These are phyloP conservation scores for Pseudopodoces humilis DNA, from an alignment of 2,113 vertebrate genomes.

Conservation along the genomic window DNA sequence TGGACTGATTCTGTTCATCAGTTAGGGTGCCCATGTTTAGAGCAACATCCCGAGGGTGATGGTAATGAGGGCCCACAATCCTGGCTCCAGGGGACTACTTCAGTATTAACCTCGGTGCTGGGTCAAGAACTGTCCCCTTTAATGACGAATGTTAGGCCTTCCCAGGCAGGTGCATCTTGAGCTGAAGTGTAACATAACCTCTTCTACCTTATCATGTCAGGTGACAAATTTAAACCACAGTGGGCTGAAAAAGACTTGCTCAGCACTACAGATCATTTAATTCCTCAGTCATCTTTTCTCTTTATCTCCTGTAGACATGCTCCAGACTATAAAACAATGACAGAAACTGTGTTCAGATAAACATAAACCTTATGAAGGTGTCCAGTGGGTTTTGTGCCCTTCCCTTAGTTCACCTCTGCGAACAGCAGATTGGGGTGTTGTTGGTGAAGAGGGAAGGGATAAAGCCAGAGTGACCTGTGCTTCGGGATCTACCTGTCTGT, in stretches of 20 bases:
- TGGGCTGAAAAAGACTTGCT: constrained; percentile 15
- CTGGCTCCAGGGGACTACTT: not conserved
- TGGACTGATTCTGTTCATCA: not conserved
- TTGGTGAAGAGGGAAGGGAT: not conserved
- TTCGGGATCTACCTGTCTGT: not conserved
- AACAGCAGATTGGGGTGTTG: not conserved
- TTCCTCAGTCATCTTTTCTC: constrained; percentile 32
- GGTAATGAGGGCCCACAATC: not conserved
- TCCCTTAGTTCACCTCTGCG: not conserved
- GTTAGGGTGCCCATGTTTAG: not conserved
- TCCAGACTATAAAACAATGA: constrained; percentile 9
- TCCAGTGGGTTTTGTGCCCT: not conserved
- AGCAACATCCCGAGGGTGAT: constrained; percentile 7
- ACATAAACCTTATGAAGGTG: not conserved
- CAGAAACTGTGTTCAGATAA: not conserved
- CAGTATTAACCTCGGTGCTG: not conserved
- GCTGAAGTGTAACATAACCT: constrained; percentile 31
- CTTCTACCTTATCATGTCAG: constrained; percentile 45
- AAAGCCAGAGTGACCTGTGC: not conserved
- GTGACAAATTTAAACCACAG: constrained; percentile 43
- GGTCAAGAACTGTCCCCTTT: constrained; percentile 18
- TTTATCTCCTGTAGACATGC: constrained; percentile 5
- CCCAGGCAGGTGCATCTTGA: constrained; percentile 1
- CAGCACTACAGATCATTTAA: constrained; percentile 34
- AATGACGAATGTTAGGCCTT: constrained; percentile 43